Percentiles rank a stretch among this genome's conserved stretches.
Evolutionary conservation across 2,797 vertebrate species (phyloP).

Genomic region (Coluber constrictor): DNA sequence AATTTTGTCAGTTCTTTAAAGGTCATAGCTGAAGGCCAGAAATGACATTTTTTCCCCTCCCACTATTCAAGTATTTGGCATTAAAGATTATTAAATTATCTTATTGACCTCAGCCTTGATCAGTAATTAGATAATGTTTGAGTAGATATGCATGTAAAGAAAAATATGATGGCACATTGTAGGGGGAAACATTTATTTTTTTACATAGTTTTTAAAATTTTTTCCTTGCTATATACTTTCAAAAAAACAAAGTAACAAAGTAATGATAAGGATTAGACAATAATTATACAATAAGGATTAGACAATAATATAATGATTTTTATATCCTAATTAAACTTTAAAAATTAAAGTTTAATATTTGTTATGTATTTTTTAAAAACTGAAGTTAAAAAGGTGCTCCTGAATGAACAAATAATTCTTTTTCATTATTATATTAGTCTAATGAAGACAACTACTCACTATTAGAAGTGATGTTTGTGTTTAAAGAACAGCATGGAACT

Average conservation of each 20-base stretch:
- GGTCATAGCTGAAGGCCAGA: neutral
- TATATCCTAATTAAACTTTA: neutral
- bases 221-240: constrained; percentile 27
- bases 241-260: constrained; percentile 14
- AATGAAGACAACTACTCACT: too few species aligned
- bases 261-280: constrained; percentile 10
- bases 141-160: neutral
- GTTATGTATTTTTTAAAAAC: neutral
- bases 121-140: constrained; percentile 14
- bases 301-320: too few species aligned
- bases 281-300: too few species aligned
- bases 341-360: neutral
- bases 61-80: neutral
- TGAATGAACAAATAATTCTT: constrained; percentile 6
- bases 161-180: neutral
- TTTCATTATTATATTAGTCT: too few species aligned
- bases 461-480: neutral
- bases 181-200: neutral
- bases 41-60: neutral
- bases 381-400: neutral
- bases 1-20: constrained; percentile 3
- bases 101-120: neutral
- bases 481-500: neutral
- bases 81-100: constrained; percentile 21
- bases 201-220: neutral